Evolutionary conservation across 2,797 vertebrate species (phyloP), one percentile per base, ranked within the genome.

Genomic region (Salmo trutta): DNA sequence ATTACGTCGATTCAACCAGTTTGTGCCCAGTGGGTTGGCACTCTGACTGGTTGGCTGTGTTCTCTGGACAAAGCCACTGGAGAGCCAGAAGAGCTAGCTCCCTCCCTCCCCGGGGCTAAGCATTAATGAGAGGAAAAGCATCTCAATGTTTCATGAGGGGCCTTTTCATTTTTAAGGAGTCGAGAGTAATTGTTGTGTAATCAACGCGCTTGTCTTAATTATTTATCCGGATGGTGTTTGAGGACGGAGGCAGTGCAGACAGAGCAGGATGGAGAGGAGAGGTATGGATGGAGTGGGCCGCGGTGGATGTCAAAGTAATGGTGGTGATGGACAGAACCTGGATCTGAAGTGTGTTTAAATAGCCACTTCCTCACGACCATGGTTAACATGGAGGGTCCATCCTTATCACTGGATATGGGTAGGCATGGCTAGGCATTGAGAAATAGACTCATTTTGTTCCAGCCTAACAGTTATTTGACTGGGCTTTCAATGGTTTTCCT

Each of bases 111-210:
- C 36, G 29, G 66, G 79, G 83, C 80, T 53, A 65, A 33, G 27
- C 71, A 33, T 73, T 83, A 85, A 87, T 84, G 81, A 86, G 79
- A 85, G 73, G 75, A 71, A 81, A 10, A 64, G 33, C 36, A 19
- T 8, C 33, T 21, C 6, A 82, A 85, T 85, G 81, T 83, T 87
- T 87, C 79, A 87, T 84, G 62, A 84, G 74, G 56, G 56, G 56
- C 73, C 77, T 80, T 84, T 84, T 53, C 78, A 86, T 83, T 79
- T 83, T 78, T 77, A 79, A 82, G 79, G 67, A 77, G 76, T 72
- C 56, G 75, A 71, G 79, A 83, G 81, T 84, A 84, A 82, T 83
- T 86, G 82, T 85, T 84, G 81, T 80, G 79, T 85, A 83, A 82
- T 82, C 79, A 67, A 41, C 64, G 75, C 81, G 1, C 71, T 79